Percentiles rank a stretch among this genome's conserved stretches.
phyloP scores from a whole-genome alignment of 2,888 invertebrate species.

The Nudaria mundana region DNA sequence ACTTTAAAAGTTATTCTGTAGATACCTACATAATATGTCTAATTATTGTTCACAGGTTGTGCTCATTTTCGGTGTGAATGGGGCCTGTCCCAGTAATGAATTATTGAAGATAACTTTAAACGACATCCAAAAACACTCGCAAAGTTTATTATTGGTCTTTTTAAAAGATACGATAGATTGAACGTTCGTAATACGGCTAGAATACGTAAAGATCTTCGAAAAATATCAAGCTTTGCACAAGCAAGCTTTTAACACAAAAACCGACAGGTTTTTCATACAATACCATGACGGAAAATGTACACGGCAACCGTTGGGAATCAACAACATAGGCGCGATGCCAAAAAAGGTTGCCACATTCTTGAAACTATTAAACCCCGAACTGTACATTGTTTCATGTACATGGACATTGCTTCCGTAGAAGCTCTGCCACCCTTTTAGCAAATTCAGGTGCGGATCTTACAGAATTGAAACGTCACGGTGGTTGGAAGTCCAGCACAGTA shows the following conservation, averaged over 20 bases:
- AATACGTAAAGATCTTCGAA: not conserved
- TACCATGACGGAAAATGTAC: not conserved
- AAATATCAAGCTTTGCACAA: not conserved
- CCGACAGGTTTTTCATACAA: not conserved
- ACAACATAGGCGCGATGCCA: not conserved
- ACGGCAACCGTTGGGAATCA: not conserved
- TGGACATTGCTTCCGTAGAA: no score
- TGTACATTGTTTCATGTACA: no score
- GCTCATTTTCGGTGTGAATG: not conserved
- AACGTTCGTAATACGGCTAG: not conserved
- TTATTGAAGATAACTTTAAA: not conserved
- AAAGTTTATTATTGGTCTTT: not conserved
- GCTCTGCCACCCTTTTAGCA: constrained; percentile 31
- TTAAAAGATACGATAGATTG: not conserved
- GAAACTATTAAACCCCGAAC: no score
- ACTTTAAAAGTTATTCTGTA: no score
- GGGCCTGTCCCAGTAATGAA: not conserved
- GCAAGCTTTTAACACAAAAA: not conserved
- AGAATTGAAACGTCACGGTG: no score
- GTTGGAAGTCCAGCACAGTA: no score
- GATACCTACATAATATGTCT: no score
- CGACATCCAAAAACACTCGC: not conserved
- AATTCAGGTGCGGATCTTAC: no score
- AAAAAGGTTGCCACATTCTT: not conserved
- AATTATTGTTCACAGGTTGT: not conserved